phyloP scores from a whole-genome alignment of 2,888 invertebrate species.

The Dusona sp. region DNA sequence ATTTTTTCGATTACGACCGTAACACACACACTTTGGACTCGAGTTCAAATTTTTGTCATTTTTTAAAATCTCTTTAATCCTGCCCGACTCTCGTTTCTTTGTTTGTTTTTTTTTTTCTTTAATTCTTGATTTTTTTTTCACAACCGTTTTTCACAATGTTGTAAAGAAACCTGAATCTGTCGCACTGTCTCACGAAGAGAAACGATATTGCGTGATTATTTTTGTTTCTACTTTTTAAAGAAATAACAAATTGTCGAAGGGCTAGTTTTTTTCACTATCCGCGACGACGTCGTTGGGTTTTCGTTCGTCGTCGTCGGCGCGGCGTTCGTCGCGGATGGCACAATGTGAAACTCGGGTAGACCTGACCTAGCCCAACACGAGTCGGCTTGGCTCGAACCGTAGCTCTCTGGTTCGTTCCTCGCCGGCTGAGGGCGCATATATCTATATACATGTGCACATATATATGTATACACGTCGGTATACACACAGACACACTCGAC shows the following conservation, averaged over 20 bases:
- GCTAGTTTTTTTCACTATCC: slow-evolving; percentile 30
- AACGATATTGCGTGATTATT: not conserved
- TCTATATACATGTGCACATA: slow-evolving; percentile 53
- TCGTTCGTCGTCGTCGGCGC: slow-evolving; percentile 67
- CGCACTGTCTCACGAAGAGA: not conserved
- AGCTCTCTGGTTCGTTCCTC: slow-evolving; percentile 72
- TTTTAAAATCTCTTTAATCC: not conserved
- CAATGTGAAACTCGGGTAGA: slow-evolving; percentile 84
- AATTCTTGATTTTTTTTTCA: not conserved
- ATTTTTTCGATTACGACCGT: not conserved
- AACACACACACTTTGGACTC: not conserved
- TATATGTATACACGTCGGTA: slow-evolving; percentile 43
- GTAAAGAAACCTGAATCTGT: slow-evolving; percentile 1
- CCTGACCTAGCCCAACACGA: slow-evolving; percentile 85
- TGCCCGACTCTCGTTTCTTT: not conserved
- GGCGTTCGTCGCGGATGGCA: slow-evolving; percentile 81
- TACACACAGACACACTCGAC: slow-evolving; percentile 52
- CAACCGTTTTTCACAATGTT: not conserved
- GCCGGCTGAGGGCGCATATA: slow-evolving; percentile 69
- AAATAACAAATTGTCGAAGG: slow-evolving; percentile 12
- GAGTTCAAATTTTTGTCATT: not conserved
- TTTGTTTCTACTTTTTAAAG: not conserved
- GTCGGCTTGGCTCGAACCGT: slow-evolving; percentile 80
- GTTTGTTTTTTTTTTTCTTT: slow-evolving; percentile 4
- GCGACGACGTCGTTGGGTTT: slow-evolving; percentile 42